A percentile compares a stretch with the other conserved stretches of the same genome.
These are phyloP conservation scores for Arizona elegans DNA, from an alignment of 2,113 vertebrate species.

Conservation along the genomic window DNA sequence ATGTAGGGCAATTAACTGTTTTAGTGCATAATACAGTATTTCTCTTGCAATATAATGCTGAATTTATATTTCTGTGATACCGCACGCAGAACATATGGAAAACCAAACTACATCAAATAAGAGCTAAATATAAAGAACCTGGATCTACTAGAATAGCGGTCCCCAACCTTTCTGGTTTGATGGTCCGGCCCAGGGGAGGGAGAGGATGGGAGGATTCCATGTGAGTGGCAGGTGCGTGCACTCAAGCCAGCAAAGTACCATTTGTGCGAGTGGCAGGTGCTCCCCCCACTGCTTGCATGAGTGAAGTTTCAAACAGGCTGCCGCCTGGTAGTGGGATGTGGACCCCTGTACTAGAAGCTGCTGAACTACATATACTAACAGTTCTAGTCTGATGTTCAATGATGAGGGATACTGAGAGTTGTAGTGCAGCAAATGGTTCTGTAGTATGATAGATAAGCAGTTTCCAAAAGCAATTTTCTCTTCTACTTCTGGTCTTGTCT, in stretches of 20 bases:
- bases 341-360: neutral
- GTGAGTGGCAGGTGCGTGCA: no score
- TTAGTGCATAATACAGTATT: neutral
- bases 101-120: neutral
- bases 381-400: neutral
- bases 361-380: neutral
- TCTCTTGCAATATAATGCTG: neutral
- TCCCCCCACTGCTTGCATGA: no score
- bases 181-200: no score
- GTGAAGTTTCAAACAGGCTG: no score
- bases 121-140: neutral
- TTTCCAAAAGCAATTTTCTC: neutral
- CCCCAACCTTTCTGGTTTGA: no score
- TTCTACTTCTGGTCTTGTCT: neutral
- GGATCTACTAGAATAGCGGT: neutral
- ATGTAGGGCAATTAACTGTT: neutral
- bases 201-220: no score
- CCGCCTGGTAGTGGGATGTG: no score
- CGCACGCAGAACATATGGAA: neutral
- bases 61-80: neutral
- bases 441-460: neutral
- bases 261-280: no score
- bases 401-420: neutral
- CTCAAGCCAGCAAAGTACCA: no score
- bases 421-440: neutral